These are phyloP conservation scores for Chloroceryle inda DNA, from an alignment of 2,797 vertebrate species.

Conservation along the genomic window DNA sequence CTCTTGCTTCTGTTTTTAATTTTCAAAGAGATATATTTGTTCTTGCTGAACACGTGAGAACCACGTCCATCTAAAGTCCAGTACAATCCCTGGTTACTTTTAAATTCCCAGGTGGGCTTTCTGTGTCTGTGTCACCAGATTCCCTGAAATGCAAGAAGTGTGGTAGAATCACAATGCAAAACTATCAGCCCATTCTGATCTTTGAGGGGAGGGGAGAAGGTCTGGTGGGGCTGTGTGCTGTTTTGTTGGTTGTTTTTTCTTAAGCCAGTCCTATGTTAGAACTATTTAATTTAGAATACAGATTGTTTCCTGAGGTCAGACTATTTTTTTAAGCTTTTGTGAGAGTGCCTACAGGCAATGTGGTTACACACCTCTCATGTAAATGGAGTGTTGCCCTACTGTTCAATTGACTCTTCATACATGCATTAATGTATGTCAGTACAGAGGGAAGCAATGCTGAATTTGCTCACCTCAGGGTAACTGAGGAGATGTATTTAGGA, in stretches of 20 bases:
- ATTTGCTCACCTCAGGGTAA: background rate
- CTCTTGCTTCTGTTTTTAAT: background rate
- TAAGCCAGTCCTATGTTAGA: background rate
- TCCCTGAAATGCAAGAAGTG: fast-evolving
- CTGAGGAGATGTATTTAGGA: background rate
- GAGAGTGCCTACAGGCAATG: background rate
- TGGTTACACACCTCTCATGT: background rate
- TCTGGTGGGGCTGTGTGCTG: background rate
- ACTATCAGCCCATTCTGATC: background rate
- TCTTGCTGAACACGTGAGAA: background rate
- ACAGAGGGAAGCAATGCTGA: background rate
- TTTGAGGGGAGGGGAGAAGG: background rate
- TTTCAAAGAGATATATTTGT: background rate
- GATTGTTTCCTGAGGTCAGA: background rate
- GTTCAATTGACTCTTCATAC: background rate
- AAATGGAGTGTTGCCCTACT: background rate
- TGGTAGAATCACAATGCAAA: background rate
- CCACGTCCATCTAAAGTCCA: background rate
- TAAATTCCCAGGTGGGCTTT: background rate
- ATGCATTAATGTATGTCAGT: background rate
- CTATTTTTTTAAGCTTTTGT: background rate
- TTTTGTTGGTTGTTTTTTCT: background rate
- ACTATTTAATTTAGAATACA: background rate
- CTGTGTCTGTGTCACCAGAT: background rate
- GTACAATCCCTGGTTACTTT: background rate